Conservation (phyloP, 2,888 invertebrate genomes). For the Phyllotreta striolata region DNA sequence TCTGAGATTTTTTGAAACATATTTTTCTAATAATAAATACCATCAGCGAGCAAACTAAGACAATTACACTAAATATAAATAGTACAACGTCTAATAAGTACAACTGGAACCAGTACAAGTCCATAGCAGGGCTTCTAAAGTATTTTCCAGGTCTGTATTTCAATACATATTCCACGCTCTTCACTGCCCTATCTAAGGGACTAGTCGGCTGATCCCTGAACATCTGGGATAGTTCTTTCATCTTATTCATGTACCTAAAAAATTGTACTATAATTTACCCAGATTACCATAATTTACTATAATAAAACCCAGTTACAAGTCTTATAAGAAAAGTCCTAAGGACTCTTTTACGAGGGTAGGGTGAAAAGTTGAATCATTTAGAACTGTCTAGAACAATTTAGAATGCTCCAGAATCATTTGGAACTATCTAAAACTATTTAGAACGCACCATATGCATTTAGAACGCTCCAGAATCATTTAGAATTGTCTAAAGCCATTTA, state of each 20-base stretch:
- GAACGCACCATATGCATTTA: too few species aligned
- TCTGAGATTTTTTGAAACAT: too few species aligned
- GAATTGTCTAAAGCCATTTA: too few species aligned
- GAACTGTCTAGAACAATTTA: too few species aligned
- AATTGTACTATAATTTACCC: background rate
- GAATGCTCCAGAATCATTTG: too few species aligned
- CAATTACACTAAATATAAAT: background rate
- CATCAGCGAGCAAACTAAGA: background rate
- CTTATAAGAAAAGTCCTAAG: too few species aligned
- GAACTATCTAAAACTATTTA: too few species aligned
- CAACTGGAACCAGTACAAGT: constrained; percentile 6
- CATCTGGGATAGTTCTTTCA: constrained; percentile 13
- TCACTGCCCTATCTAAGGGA: constrained; percentile 16
- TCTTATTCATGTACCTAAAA: constrained; percentile 17
- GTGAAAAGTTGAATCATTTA: too few species aligned
- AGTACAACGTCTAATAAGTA: constrained; percentile 1
- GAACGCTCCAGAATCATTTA: too few species aligned
- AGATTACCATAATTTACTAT: background rate
- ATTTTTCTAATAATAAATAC: background rate
- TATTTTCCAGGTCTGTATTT: constrained; percentile 9
- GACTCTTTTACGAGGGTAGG: too few species aligned
- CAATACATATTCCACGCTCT: constrained; percentile 5
- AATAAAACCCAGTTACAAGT: too few species aligned
- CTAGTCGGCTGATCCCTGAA: constrained; percentile 15
- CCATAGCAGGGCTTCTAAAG: constrained; percentile 2